Conservation (phyloP, 2,113 vertebrate genomes). For the Porphyrio hochstetteri region DNA sequence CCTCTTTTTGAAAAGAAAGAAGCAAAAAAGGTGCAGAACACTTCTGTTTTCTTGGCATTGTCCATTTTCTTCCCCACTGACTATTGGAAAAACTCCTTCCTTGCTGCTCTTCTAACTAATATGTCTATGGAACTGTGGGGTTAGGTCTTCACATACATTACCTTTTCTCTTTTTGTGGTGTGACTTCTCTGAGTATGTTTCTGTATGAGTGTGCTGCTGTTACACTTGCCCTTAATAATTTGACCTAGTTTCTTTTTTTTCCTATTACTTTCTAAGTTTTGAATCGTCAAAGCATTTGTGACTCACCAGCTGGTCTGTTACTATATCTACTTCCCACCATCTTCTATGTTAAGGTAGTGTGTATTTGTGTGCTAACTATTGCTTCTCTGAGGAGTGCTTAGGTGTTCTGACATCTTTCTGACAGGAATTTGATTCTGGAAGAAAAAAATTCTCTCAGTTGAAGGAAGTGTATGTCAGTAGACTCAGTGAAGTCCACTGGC, state of each 20-base stretch:
- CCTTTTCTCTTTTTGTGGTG: not conserved
- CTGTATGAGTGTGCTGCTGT: not conserved
- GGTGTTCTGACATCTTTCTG: not conserved
- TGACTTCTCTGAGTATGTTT: not conserved
- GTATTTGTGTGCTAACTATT: not conserved
- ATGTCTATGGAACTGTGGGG: not conserved
- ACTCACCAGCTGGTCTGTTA: not conserved
- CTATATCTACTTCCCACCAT: not conserved
- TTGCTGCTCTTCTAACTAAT: not conserved
- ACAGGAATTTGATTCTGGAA: not conserved
- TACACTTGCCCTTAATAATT: not conserved
- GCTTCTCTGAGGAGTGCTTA: not conserved
- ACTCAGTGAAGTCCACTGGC: not conserved
- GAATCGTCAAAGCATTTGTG: slow-evolving; percentile 1
- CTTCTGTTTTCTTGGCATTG: not conserved
- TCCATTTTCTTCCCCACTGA: not conserved
- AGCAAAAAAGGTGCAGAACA: not conserved
- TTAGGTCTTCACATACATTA: not conserved
- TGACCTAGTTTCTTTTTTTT: not conserved
- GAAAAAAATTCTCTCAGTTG: not conserved
- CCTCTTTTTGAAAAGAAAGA: not conserved
- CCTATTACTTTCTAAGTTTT: not conserved
- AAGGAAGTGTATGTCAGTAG: not conserved
- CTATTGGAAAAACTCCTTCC: not conserved
- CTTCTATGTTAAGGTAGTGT: not conserved